phyloP scores from a whole-genome alignment of 1,140 invertebrate species.

The Sycophila sp. region DNA sequence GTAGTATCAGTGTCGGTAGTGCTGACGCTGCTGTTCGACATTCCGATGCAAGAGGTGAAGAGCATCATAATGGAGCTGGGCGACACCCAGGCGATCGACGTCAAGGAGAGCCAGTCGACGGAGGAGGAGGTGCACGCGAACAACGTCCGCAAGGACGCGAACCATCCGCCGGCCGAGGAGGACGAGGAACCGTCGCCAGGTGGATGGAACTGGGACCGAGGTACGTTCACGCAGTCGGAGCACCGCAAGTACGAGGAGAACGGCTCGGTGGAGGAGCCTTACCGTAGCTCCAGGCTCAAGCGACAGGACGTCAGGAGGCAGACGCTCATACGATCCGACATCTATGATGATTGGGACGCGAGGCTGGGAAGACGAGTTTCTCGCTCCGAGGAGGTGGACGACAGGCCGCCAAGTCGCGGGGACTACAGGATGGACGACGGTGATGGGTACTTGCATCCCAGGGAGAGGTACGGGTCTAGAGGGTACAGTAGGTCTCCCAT shows the following conservation, averaged over 20 bases:
- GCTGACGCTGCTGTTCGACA: slow-evolving; percentile 67
- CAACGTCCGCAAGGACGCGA: not conserved
- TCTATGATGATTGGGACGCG: slow-evolving; percentile 42
- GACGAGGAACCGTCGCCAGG: slow-evolving; percentile 17
- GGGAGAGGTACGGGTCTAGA: slow-evolving; percentile 49
- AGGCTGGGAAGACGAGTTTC: slow-evolving; percentile 26
- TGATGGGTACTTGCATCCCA: slow-evolving; percentile 38
- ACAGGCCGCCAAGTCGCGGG: slow-evolving; percentile 35
- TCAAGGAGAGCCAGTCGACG: not conserved
- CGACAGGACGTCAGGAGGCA: slow-evolving; percentile 39
- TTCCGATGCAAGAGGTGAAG: slow-evolving; percentile 69
- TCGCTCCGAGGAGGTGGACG: slow-evolving; percentile 31
- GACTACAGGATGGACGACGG: slow-evolving; percentile 27
- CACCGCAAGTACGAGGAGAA: slow-evolving; percentile 25
- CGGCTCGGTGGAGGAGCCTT: slow-evolving; percentile 34
- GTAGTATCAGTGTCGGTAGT: slow-evolving; percentile 57
- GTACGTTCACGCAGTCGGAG: not conserved
- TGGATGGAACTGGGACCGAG: slow-evolving; percentile 17
- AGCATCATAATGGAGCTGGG: slow-evolving; percentile 61
- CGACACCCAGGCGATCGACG: slow-evolving; percentile 26
- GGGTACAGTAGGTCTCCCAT: slow-evolving; percentile 40
- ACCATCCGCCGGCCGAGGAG: slow-evolving; percentile 11
- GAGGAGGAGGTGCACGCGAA: not conserved
- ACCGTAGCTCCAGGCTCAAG: slow-evolving; percentile 36
- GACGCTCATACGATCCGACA: slow-evolving; percentile 46